These are phyloP conservation scores for Drosophila ambigua DNA, from an alignment of 1,140 invertebrate species.

Conservation along the genomic window DNA sequence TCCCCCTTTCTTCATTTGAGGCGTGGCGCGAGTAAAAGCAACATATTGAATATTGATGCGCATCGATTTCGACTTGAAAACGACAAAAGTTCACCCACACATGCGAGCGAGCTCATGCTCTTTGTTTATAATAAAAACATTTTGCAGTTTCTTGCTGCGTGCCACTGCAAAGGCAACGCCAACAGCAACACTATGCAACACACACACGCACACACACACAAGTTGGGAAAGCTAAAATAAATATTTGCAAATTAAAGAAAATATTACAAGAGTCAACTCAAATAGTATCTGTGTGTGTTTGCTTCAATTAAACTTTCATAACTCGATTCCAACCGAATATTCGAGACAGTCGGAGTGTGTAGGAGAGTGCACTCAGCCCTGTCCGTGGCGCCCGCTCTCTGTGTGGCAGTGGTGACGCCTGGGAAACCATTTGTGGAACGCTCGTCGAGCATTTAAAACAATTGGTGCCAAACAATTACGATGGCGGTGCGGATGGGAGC, in stretches of 20 bases:
- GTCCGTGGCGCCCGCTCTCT: conserved; percentile 9
- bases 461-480: conserved; percentile 78
- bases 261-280: background rate
- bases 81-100: conserved; percentile 61
- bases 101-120: conserved; percentile 24
- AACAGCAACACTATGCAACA: conserved; percentile 46
- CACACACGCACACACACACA: too few relatives aligned
- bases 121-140: conserved; percentile 81
- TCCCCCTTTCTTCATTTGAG: conserved; percentile 2
- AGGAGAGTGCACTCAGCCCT: conserved; percentile 35
- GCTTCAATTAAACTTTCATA: conserved; percentile 10
- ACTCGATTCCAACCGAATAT: conserved; percentile 26
- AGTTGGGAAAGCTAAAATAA: background rate
- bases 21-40: conserved; percentile 65
- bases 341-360: conserved; percentile 33
- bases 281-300: background rate
- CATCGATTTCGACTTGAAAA: conserved; percentile 77
- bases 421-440: conserved; percentile 68
- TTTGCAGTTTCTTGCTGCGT: conserved; percentile 66
- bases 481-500: conserved; percentile 13
- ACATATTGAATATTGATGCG: conserved; percentile 81
- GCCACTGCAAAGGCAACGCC: conserved; percentile 23
- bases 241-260: background rate
- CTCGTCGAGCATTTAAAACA: conserved; percentile 75
- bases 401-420: conserved; percentile 23